Percentiles rank a stretch among this genome's conserved stretches.
phyloP scores from a whole-genome alignment of 2,888 invertebrate genomes.

The Furcula furcula region DNA sequence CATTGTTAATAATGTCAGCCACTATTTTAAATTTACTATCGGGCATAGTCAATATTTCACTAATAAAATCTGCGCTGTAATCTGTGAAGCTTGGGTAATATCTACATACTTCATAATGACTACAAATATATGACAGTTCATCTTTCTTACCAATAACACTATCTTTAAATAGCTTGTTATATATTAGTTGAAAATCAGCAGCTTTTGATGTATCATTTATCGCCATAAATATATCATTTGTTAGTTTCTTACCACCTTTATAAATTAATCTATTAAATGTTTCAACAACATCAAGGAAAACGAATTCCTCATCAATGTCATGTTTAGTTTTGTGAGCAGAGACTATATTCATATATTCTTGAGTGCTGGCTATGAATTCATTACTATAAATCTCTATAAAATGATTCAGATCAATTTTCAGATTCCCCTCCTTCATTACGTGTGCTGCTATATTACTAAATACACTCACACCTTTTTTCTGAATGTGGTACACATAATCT shows the following conservation, averaged over 20 bases:
- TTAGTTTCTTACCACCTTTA: constrained; percentile 16
- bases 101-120: constrained; percentile 32
- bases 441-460: neutral
- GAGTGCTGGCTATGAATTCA: constrained; percentile 8
- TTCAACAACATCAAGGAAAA: constrained; percentile 32
- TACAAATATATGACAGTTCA: constrained; percentile 36
- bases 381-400: neutral
- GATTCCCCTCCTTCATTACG: constrained; percentile 6
- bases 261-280: constrained; percentile 25
- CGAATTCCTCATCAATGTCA: constrained; percentile 24
- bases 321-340: neutral
- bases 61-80: constrained; percentile 33
- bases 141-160: constrained; percentile 26
- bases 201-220: neutral
- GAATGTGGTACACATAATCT: constrained; percentile 7
- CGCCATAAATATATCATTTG: constrained; percentile 17
- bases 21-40: constrained; percentile 25
- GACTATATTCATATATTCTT: constrained; percentile 10
- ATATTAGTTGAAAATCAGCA: constrained; percentile 4
- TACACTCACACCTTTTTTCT: constrained; percentile 4
- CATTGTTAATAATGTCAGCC: constrained; percentile 10
- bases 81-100: constrained; percentile 41
- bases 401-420: neutral
- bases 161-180: constrained; percentile 15
- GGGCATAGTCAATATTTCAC: constrained; percentile 31